phyloP scores from a whole-genome alignment of 1,140 invertebrate species.

The Lepidotrigona ventralis region DNA sequence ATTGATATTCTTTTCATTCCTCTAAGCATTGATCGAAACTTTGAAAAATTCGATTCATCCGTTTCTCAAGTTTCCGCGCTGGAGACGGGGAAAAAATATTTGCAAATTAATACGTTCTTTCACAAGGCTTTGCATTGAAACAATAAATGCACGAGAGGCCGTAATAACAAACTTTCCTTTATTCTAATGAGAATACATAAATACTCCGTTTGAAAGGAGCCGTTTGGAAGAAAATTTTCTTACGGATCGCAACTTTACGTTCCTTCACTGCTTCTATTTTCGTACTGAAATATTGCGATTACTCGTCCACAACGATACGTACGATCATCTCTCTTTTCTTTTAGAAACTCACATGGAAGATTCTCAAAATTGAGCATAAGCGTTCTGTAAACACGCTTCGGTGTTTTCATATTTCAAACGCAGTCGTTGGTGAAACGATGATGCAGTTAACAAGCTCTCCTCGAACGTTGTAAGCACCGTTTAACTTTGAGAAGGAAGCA shows the following conservation, averaged over 20 bases:
- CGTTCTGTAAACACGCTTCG: slow-evolving; percentile 15
- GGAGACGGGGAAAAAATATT: background rate
- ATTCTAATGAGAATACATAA: background rate
- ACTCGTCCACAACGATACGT: background rate
- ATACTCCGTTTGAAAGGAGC: slow-evolving; percentile 13
- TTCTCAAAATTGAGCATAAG: slow-evolving; percentile 8
- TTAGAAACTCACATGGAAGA: background rate
- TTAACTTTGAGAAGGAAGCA: slow-evolving; percentile 8
- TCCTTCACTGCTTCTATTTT: background rate
- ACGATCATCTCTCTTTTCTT: background rate
- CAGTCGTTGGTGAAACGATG: slow-evolving; percentile 2
- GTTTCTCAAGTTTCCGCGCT: background rate
- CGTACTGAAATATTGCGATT: background rate
- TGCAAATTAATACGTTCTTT: background rate
- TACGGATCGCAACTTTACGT: background rate
- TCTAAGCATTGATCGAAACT: slow-evolving; percentile 8
- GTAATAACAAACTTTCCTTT: background rate
- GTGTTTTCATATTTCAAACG: slow-evolving; percentile 6
- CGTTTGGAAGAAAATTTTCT: too few relatives aligned
- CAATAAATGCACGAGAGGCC: background rate
- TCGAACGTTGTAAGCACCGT: slow-evolving; percentile 21
- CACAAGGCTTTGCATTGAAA: background rate
- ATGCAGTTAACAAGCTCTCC: slow-evolving; percentile 2
- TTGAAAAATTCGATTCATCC: background rate
- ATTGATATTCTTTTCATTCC: background rate